Percentiles rank a stretch among this genome's conserved stretches.
Evolutionary conservation across 2,888 invertebrate species (phyloP).

Genomic region (Gymnocheta viridis): DNA sequence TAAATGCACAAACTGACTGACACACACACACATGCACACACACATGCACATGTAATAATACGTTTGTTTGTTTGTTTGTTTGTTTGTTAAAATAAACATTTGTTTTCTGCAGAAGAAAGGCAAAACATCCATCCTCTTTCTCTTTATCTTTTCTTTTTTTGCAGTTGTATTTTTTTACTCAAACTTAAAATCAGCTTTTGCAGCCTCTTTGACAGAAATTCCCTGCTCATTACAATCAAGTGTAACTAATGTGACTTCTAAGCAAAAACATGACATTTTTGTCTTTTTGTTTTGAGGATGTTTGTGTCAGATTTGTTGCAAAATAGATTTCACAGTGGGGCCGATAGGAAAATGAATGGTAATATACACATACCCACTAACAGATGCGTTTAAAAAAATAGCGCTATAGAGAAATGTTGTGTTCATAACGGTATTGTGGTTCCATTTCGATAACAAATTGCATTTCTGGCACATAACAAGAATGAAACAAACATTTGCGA

Average conservation of each 20-base stretch:
- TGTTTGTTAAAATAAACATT: conserved; percentile 40
- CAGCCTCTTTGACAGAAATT: conserved; percentile 50
- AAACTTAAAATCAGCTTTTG: conserved; percentile 37
- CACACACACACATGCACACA: neutral
- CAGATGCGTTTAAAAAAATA: too few relatives aligned
- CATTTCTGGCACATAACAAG: too few relatives aligned
- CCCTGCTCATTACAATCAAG: conserved; percentile 63
- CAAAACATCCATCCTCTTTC: neutral
- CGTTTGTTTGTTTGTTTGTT: conserved; percentile 3
- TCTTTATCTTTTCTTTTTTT: conserved; percentile 14
- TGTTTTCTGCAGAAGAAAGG: conserved; percentile 17
- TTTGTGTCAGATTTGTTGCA: conserved; percentile 19
- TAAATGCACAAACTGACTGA: neutral
- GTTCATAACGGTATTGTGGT: too few relatives aligned
- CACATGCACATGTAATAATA: neutral
- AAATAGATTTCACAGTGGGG: too few relatives aligned
- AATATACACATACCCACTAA: too few relatives aligned
- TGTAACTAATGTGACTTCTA: conserved; percentile 62
- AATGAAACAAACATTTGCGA: too few relatives aligned
- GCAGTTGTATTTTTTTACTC: neutral
- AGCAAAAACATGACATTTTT: conserved; percentile 14
- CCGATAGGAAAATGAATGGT: too few relatives aligned
- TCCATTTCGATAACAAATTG: too few relatives aligned
- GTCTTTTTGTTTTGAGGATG: neutral
- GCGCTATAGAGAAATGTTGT: too few relatives aligned